These are phyloP conservation scores for Gadus macrocephalus DNA, from an alignment of 2,113 vertebrate genomes.

Conservation along the genomic window DNA sequence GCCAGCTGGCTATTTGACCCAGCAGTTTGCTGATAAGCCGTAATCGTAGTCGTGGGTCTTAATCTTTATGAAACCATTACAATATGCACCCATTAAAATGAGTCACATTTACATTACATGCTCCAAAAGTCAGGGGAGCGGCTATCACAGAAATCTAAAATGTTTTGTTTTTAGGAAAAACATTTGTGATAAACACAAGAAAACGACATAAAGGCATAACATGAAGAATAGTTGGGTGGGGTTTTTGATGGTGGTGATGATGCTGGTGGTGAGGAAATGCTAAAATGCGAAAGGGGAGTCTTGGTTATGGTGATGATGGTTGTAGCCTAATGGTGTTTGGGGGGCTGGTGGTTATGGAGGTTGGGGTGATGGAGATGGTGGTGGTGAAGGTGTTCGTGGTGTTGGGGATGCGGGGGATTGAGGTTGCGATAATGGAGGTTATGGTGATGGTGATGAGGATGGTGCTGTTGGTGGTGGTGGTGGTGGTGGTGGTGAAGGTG, in stretches of 20 bases:
- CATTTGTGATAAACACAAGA: no score
- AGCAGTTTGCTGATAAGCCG: conserved; percentile 30
- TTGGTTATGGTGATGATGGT: no score
- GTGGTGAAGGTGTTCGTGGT: background rate
- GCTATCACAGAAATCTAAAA: background rate
- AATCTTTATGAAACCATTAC: conserved; percentile 34
- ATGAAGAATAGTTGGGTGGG: no score
- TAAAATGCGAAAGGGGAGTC: background rate
- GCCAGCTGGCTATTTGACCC: conserved; percentile 37
- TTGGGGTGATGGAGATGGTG: background rate
- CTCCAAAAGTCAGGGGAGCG: conserved; percentile 12
- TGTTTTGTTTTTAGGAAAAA: conserved; percentile 12
- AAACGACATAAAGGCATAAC: no score
- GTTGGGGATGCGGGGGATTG: background rate
- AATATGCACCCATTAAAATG: conserved; percentile 39
- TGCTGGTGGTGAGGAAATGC: no score
- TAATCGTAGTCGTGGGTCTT: conserved; percentile 21
- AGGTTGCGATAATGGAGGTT: background rate
- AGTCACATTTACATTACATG: conserved; percentile 6
- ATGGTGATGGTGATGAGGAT: background rate
- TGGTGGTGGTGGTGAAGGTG: no score
- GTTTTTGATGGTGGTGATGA: no score
- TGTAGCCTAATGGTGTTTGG: no score
- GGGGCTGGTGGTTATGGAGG: no score
- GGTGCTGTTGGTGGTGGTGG: no score